Evolutionary conservation across 2,888 invertebrate species (phyloP), one percentile per base, ranked within the genome.

Genomic region (Andricus curvator): DNA sequence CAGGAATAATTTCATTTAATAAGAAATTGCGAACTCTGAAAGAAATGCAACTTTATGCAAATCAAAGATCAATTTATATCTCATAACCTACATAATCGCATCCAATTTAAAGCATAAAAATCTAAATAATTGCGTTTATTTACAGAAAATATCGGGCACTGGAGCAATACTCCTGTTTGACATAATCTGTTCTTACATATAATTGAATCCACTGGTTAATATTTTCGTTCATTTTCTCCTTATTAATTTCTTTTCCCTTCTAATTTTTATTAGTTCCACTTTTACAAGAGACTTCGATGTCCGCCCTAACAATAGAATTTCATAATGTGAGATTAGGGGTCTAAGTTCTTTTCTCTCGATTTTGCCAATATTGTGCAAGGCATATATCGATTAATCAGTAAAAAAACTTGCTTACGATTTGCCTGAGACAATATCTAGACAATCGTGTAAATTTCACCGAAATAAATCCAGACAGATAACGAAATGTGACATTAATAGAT

Each of bases 271-370:
- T 65, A 78, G 44, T 17, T 60, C 66, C 44, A 51, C 33, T 44
- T 6, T 48, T 44, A 29, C 41, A 64, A 77, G 81, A 80, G 82
- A 84, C 67, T 84, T 83, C 78, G 67, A 81, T 77, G 80, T 67
- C 56, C 48, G 78, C 78, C 82, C 78, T 74, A 48, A 68, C 77
- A 82, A 81, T 80, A 81, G 56, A 22, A 15, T 67, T 64, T 65
- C 77, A 67, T 66, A 64, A 79, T 60, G 60, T 60, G 22, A 65
- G 48, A 70, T 70, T 51, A 29, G 20, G 70, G 20, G 17, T 25
- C 48, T 70, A 70, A 51, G 29, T 11, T 70, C 48, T 22, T 33
- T 51, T 44, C 22, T 67, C 15, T 67, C 22, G 22, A 33, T 37
- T 67, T 67, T 41, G 11, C 41, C 22, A 67, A 41, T 67, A n/a